Evolutionary conservation across 2,113 vertebrate genomes (phyloP), one percentile per base, ranked within the genome.

Genomic region (Xiphophorus hellerii): DNA sequence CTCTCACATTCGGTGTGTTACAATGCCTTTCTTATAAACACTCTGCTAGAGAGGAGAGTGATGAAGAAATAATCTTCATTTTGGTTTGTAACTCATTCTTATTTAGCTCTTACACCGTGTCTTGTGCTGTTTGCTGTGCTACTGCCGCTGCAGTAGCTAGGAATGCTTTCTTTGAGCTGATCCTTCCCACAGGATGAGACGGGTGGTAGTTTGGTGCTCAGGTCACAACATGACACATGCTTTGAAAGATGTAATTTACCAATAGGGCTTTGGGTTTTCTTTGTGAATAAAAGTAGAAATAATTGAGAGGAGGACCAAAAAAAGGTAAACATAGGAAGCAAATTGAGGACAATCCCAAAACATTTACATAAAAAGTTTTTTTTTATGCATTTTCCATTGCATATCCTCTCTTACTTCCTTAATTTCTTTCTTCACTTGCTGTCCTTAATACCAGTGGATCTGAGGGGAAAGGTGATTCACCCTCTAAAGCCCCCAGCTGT

Each of bases 391-490:
- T 35, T 33, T 9, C 4, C 17, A 35, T 9, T 64, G 22, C 35
- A 20, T 30, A 72, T 69, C 54, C 71, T 71, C 71, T 51, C 27
- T 51, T 71, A 35, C 35, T 37, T 37, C 35, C 35, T 37, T 29
- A 77, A 58, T 63, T 82, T 72, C 75, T 77, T 85, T 80, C 74
- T 81, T 81, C 76, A 78, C 76, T 73, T 71, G 62, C 60, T 82
- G 28, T 71, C 66, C 63, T 70, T 39, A 22, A 83, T 69, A 35
- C 66, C 30, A 9, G 61, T 69, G 35, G 12, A 25, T 69, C 44
- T 42, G n/a, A 78, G 61, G 51, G 44, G 5, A 76, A 58, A 69
- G 62, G 81, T 85, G 83, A 90, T 68, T 92, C 83, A 84, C 44
- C 4, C 20, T 30, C 48, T 25, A 51, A 79, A 61, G 35, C 78